phyloP scores from a whole-genome alignment of 2,888 invertebrate species.

The Carpatolechia fugitivella region DNA sequence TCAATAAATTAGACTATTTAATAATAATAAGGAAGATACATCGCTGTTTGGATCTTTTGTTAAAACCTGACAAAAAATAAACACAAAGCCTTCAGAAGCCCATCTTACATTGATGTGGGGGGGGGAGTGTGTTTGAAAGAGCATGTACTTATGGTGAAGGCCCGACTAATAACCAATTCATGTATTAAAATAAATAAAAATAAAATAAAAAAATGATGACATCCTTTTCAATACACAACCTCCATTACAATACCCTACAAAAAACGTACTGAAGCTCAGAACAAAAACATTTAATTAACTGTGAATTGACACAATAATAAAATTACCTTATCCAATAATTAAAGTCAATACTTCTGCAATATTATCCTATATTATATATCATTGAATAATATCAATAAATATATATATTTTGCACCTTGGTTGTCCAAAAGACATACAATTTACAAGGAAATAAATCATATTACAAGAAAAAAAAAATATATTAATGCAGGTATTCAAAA shows the following conservation, averaged over 20 bases:
- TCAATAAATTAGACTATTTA: neutral
- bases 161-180: conserved; percentile 18
- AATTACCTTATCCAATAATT: too few species aligned
- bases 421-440: too few species aligned
- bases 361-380: too few species aligned
- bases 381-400: too few species aligned
- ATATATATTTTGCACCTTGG: too few species aligned
- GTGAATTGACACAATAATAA: conserved; percentile 1
- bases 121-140: conserved; percentile 6
- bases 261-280: conserved; percentile 1
- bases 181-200: conserved; percentile 16
- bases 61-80: neutral
- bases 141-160: neutral
- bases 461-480: too few species aligned
- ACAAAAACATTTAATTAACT: conserved; percentile 12
- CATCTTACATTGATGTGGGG: neutral
- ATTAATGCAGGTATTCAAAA: conserved; percentile 20
- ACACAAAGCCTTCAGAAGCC: neutral
- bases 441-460: too few species aligned
- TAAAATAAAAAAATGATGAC: conserved; percentile 6
- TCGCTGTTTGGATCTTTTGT: too few species aligned
- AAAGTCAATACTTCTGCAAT: too few species aligned
- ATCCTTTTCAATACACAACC: conserved; percentile 19
- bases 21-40: neutral
- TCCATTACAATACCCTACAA: conserved; percentile 9